Evolutionary conservation across 2,888 invertebrate genomes (phyloP).

Genomic region (Scaptomyza flava): DNA sequence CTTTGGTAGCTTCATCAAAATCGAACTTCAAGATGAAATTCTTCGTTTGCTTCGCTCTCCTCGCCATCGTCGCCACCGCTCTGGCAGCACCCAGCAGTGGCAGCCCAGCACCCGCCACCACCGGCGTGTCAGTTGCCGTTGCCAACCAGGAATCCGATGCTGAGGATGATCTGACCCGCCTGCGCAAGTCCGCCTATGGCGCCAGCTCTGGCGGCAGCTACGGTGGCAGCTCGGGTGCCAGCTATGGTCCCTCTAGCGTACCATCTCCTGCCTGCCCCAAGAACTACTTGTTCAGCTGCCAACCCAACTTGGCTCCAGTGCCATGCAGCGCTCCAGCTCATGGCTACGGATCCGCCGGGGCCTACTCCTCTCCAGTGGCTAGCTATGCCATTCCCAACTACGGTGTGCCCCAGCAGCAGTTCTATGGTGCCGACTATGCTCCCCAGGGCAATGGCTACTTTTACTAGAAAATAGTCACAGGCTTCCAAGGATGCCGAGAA

Average conservation of each 20-base stretch:
- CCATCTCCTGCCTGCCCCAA: slow-evolving; percentile 77
- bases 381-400: slow-evolving; percentile 63
- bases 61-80: slow-evolving; percentile 55
- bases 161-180: slow-evolving; percentile 68
- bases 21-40: slow-evolving; percentile 71
- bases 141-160: slow-evolving; percentile 46
- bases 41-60: slow-evolving; percentile 71
- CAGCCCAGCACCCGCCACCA: slow-evolving; percentile 10
- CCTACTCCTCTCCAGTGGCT: slow-evolving; percentile 78
- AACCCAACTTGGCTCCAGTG: slow-evolving; percentile 77
- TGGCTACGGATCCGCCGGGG: slow-evolving; percentile 69
- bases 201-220: slow-evolving; percentile 61
- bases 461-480: slow-evolving; percentile 47
- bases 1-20: slow-evolving; percentile 41
- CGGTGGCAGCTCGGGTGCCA: slow-evolving; percentile 60
- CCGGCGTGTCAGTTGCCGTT: slow-evolving; percentile 11
- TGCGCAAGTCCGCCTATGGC: slow-evolving; percentile 76
- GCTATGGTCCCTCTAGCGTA: slow-evolving; percentile 62
- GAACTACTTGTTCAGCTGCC: slow-evolving; percentile 79
- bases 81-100: slow-evolving; percentile 54
- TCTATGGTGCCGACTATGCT: slow-evolving; percentile 54
- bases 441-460: slow-evolving; percentile 62
- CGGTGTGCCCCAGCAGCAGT: slow-evolving; percentile 65
- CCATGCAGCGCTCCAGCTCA: slow-evolving; percentile 68
- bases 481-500: slow-evolving; percentile 32